These are phyloP conservation scores for Chesias legatella DNA, from an alignment of 2,888 invertebrate genomes.

Conservation along the genomic window DNA sequence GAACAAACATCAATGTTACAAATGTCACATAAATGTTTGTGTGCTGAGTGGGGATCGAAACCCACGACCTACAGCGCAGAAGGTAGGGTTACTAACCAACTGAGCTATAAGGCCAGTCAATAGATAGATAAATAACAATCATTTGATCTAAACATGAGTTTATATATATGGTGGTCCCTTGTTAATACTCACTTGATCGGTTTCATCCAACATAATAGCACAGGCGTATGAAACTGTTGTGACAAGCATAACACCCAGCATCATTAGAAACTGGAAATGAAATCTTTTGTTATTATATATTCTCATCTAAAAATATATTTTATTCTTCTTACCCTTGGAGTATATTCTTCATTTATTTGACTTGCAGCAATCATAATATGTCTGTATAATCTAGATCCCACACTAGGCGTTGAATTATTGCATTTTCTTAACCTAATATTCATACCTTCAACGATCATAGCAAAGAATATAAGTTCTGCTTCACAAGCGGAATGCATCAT, in stretches of 20 bases:
- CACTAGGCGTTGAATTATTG: conserved; percentile 26
- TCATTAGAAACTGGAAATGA: conserved; percentile 42
- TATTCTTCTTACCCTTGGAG: conserved; percentile 44
- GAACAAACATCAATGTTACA: no score
- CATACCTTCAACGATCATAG: conserved; percentile 45
- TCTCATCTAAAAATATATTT: no score
- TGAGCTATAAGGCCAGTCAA: no score
- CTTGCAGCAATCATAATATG: conserved; percentile 46
- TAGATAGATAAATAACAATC: no score
- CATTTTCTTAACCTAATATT: conserved; percentile 46
- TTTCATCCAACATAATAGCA: conserved; percentile 33
- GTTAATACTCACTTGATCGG: conserved; percentile 32
- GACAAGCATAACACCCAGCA: conserved; percentile 37
- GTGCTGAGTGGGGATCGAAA: no score
- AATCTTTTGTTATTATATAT: not conserved
- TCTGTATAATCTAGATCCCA: conserved; percentile 48
- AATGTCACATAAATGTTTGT: no score
- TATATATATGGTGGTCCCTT: no score
- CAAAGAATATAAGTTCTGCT: conserved; percentile 47
- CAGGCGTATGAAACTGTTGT: conserved; percentile 44
- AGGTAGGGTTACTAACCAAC: no score
- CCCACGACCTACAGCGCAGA: no score
- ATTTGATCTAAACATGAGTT: no score
- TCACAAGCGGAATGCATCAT: conserved; percentile 50
- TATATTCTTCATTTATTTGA: conserved; percentile 49